phyloP scores from a whole-genome alignment of 2,888 invertebrate species.

The Ditylenchus weischeri region DNA sequence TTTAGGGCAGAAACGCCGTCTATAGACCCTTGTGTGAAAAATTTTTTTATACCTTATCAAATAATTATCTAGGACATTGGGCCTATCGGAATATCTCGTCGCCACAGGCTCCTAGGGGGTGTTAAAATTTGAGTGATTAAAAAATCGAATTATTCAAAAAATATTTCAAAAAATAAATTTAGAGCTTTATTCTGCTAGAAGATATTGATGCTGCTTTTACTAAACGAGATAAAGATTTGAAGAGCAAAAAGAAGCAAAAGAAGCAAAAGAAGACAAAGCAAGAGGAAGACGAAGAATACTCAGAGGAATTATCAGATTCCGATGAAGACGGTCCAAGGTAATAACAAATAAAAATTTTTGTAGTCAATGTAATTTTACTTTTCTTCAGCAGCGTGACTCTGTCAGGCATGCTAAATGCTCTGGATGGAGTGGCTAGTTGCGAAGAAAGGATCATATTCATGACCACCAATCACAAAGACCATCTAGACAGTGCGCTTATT shows the following conservation, averaged over 20 bases:
- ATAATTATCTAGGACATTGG: too few species aligned
- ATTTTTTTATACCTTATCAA: too few species aligned
- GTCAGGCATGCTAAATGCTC: background rate
- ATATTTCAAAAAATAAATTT: too few species aligned
- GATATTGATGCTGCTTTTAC: slow-evolving; percentile 78
- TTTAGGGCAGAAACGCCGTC: too few species aligned
- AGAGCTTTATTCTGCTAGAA: slow-evolving; percentile 88
- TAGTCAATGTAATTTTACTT: background rate
- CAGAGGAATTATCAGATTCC: background rate
- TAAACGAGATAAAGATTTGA: slow-evolving; percentile 1
- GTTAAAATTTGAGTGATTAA: too few species aligned
- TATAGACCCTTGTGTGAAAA: too few species aligned
- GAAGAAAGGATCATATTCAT: background rate
- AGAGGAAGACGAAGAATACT: slow-evolving; percentile 1
- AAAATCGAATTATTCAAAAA: too few species aligned
- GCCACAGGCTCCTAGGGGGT: too few species aligned
- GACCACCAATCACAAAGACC: background rate
- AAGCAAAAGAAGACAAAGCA: background rate
- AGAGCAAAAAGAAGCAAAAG: background rate
- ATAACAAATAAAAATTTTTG: too few species aligned
- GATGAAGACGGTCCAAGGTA: background rate
- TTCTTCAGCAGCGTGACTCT: background rate
- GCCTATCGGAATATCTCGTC: too few species aligned
- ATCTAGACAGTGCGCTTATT: slow-evolving; percentile 5
- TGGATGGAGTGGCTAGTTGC: slow-evolving; percentile 9